Evolutionary conservation across 2,113 vertebrate species (phyloP), one percentile per base, ranked within the genome.

Genomic region (Sialia sialis): DNA sequence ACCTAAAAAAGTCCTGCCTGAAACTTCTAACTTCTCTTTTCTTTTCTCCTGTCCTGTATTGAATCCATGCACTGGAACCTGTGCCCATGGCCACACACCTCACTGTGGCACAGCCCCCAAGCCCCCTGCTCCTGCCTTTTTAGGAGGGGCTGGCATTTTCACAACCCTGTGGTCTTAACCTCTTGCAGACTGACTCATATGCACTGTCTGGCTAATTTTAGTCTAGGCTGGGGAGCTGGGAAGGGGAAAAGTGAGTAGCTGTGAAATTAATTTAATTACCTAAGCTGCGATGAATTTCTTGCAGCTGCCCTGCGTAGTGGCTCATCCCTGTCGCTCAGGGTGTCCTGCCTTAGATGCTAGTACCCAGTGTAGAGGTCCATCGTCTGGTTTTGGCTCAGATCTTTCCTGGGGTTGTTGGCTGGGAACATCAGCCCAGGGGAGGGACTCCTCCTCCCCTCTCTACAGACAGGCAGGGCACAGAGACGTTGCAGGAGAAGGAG

Each of bases 221-320:
- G 94, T 62, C 79, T 81, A 62, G 90, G 56, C 74, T 87, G 89
- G 81, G 88, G 88, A 96, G 55, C 48, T 38, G 59, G 77, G 49
- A 48, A 69, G 38, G 43, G 49, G 92, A 92, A 84, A 94, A 93
- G 66, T 88, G 92, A 90, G 89, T 94, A 94, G 89, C 87, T 93
- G 93, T 86, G 72, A 91, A 96, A 96, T 92, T 93, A 96, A 92
- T 96, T 93, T 85, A 96, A 97, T 97, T 96, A 90, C 91, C 89
- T 91, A 96, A 87, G 92, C 10, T 4, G 78, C 8, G 0, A 55
- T 80, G 90, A 90, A 87, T 90, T 91, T 78, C 73, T 96, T 2
- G 56, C 93, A 95, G 95, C 93, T 88, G 75, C 86, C 68, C 60
- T 81, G 74, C 51, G 58, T 86, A 90, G 83, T 44, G 84, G 52